phyloP scores from a whole-genome alignment of 2,797 vertebrate species.

The Adrianichthys oophorus region DNA sequence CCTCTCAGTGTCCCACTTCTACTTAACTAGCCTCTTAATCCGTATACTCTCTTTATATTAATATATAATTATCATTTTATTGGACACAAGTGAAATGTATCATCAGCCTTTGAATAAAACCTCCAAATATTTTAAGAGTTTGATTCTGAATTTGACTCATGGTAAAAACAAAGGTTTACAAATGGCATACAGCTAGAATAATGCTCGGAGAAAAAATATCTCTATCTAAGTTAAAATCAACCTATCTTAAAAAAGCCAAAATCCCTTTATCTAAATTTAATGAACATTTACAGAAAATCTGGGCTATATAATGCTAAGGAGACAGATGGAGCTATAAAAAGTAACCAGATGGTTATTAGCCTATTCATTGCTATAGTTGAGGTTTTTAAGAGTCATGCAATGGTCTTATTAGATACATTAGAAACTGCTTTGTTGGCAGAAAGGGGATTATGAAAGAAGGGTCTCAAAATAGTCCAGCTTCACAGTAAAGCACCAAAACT shows the following conservation, averaged over 20 bases:
- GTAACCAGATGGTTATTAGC: slow-evolving; percentile 48
- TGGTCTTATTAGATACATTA: slow-evolving; percentile 64
- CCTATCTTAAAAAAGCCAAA: background rate
- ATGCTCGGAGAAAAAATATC: too few relatives aligned
- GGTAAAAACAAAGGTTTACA: too few relatives aligned
- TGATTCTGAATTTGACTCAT: too few relatives aligned
- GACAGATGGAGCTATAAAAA: slow-evolving; percentile 38
- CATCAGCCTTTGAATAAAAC: too few relatives aligned
- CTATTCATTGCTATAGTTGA: slow-evolving; percentile 65
- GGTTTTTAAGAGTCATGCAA: slow-evolving; percentile 54
- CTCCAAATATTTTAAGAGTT: too few relatives aligned
- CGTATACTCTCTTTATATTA: too few relatives aligned
- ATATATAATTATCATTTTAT: too few relatives aligned
- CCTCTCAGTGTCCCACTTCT: too few relatives aligned
- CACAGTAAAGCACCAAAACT: slow-evolving; percentile 41
- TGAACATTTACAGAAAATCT: slow-evolving; percentile 13
- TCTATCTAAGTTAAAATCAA: too few relatives aligned
- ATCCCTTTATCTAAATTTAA: background rate
- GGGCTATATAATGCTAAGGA: slow-evolving; percentile 26
- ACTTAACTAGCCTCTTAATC: too few relatives aligned
- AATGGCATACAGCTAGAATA: too few relatives aligned
- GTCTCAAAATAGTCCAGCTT: slow-evolving; percentile 58
- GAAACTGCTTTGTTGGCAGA: slow-evolving; percentile 63
- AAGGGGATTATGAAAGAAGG: slow-evolving; percentile 63
- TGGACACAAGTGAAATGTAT: too few relatives aligned